Percentiles rank a stretch among this genome's conserved stretches.
Conservation (phyloP, 2,888 invertebrate genomes). For the Chouioia cunea region DNA sequence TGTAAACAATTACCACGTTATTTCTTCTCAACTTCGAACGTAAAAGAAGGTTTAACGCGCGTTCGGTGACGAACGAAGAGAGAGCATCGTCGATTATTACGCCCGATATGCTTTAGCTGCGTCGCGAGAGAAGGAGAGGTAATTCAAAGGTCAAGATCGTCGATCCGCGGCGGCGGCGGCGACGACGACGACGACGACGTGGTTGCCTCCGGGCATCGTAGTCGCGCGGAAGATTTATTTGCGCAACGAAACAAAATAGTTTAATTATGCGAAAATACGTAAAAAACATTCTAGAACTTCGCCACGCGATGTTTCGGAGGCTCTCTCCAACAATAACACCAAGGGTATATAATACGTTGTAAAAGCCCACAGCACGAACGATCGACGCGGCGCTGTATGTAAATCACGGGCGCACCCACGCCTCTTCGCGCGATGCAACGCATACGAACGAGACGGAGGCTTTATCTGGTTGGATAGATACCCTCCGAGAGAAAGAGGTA, state of each 20-base stretch:
- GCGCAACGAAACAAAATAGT: neutral
- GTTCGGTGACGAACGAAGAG: too few species aligned
- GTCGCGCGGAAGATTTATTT: neutral
- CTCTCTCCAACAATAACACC: conserved; percentile 34
- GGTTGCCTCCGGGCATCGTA: conserved; percentile 3
- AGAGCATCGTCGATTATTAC: conserved; percentile 11
- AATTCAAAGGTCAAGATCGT: conserved; percentile 57
- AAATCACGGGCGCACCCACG: conserved; percentile 68
- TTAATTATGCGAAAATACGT: neutral
- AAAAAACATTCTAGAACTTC: neutral
- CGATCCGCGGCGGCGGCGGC: conserved; percentile 37
- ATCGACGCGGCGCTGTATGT: conserved; percentile 67
- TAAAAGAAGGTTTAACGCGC: too few species aligned
- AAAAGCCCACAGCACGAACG: conserved; percentile 54
- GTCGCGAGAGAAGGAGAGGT: conserved; percentile 11
- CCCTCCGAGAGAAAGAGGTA: too few species aligned
- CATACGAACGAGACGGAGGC: conserved; percentile 13
- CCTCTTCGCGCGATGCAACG: conserved; percentile 42
- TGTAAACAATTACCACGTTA: too few species aligned
- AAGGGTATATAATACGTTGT: conserved; percentile 27
- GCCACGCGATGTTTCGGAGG: conserved; percentile 3
- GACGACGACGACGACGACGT: neutral
- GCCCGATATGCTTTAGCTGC: too few species aligned
- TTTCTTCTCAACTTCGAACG: too few species aligned
- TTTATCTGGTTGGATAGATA: conserved; percentile 27